These are phyloP conservation scores for Selene dorsalis DNA, from an alignment of 2,797 vertebrate species.

Conservation along the genomic window DNA sequence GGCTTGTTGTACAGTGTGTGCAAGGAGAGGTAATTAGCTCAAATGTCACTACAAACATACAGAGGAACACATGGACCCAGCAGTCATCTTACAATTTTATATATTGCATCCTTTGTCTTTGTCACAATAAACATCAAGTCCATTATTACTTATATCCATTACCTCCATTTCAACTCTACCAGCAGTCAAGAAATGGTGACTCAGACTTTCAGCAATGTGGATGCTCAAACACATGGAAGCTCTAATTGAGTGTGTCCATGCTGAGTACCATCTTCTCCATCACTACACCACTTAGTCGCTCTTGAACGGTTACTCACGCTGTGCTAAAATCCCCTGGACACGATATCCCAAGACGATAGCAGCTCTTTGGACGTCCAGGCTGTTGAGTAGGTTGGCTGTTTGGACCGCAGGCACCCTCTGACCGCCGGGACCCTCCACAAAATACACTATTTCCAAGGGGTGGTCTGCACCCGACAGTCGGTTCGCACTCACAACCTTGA, in stretches of 20 bases:
- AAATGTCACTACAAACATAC: slow-evolving; percentile 59
- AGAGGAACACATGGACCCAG: slow-evolving; percentile 28
- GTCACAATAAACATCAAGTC: background rate
- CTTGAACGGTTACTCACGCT: slow-evolving; percentile 87
- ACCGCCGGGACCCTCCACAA: slow-evolving; percentile 92
- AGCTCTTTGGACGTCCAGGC: slow-evolving; percentile 92
- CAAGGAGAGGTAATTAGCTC: slow-evolving; percentile 48
- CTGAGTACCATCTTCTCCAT: slow-evolving; percentile 4
- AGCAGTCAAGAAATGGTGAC: background rate
- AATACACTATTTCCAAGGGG: slow-evolving; percentile 94
- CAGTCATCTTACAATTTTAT: background rate
- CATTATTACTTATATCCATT: background rate
- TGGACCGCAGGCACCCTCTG: slow-evolving; percentile 88
- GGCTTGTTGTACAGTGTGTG: slow-evolving; percentile 39
- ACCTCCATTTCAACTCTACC: background rate
- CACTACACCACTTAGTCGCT: background rate
- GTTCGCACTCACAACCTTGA: slow-evolving; percentile 91
- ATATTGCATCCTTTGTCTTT: background rate
- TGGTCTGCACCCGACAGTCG: slow-evolving; percentile 87
- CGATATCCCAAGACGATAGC: slow-evolving; percentile 97
- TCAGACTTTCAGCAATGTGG: background rate
- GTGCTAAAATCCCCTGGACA: slow-evolving; percentile 92
- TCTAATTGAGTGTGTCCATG: background rate
- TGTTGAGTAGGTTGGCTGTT: slow-evolving; percentile 91
- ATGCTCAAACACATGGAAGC: background rate